These are phyloP conservation scores for Phlogophora meticulosa DNA, from an alignment of 2,888 invertebrate genomes.

Conservation along the genomic window DNA sequence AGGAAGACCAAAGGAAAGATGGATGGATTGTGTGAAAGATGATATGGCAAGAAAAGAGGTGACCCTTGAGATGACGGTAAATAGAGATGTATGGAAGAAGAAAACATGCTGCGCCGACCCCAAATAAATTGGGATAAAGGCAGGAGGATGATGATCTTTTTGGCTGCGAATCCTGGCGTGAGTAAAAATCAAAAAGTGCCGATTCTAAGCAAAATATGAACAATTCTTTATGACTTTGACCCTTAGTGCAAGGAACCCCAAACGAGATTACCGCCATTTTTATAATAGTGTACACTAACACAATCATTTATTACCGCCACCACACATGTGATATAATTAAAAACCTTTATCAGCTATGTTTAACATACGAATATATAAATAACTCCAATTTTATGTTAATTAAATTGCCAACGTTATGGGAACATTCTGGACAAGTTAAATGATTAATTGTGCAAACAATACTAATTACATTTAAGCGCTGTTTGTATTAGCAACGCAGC, in stretches of 20 bases:
- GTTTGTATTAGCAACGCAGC: background rate
- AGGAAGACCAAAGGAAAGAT: too few species aligned
- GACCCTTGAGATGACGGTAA: too few species aligned
- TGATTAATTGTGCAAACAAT: conserved; percentile 44
- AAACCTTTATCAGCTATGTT: conserved; percentile 40
- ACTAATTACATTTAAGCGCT: conserved; percentile 22
- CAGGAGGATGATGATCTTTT: too few species aligned
- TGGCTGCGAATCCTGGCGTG: too few species aligned
- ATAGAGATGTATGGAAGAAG: too few species aligned
- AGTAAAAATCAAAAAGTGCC: too few species aligned
- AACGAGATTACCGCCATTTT: background rate
- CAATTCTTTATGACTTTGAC: background rate
- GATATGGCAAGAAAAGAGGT: too few species aligned
- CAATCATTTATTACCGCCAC: conserved; percentile 27
- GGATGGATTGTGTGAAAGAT: too few species aligned
- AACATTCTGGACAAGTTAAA: conserved; percentile 11
- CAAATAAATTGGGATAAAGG: too few species aligned
- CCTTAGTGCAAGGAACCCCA: background rate
- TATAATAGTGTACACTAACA: background rate
- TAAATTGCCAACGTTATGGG: conserved; percentile 23
- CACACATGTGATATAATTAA: conserved; percentile 26
- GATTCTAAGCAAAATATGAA: too few species aligned
- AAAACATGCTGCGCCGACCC: too few species aligned
- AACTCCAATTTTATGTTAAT: conserved; percentile 45
- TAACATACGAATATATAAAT: conserved; percentile 31